These are phyloP conservation scores for Iselma pallidipennis DNA, from an alignment of 2,888 invertebrate genomes.

Conservation along the genomic window DNA sequence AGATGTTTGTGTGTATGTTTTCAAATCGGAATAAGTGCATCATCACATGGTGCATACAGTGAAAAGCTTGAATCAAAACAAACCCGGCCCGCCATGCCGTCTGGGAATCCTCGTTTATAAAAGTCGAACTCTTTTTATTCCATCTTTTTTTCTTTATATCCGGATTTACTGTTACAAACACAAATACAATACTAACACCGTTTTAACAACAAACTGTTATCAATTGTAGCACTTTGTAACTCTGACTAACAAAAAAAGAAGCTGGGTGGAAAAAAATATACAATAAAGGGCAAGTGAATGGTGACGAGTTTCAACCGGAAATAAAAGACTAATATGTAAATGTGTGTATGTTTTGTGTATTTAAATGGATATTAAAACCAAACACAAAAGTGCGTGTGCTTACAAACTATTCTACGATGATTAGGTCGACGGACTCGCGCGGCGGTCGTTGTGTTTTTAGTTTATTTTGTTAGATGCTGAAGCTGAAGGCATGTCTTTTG, in stretches of 20 bases:
- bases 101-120: not conserved
- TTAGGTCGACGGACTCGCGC: slow-evolving; percentile 38
- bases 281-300: not conserved
- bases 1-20: not conserved
- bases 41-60: too few species aligned
- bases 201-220: not conserved
- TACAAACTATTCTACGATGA: slow-evolving; percentile 29
- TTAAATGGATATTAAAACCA: not conserved
- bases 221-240: not conserved
- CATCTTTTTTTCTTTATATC: not conserved
- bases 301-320: not conserved
- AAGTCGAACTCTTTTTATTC: not conserved
- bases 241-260: too few species aligned
- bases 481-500: not conserved
- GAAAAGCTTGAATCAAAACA: not conserved
- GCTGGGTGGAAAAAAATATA: not conserved
- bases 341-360: not conserved
- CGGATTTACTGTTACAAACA: not conserved
- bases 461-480: not conserved
- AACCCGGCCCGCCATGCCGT: not conserved
- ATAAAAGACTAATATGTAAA: not conserved
- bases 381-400: slow-evolving; percentile 25
- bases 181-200: not conserved
- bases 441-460: slow-evolving; percentile 25
- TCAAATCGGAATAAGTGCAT: not conserved